Conservation (phyloP, 1,140 invertebrate species). For the Diabrotica virgifera region DNA sequence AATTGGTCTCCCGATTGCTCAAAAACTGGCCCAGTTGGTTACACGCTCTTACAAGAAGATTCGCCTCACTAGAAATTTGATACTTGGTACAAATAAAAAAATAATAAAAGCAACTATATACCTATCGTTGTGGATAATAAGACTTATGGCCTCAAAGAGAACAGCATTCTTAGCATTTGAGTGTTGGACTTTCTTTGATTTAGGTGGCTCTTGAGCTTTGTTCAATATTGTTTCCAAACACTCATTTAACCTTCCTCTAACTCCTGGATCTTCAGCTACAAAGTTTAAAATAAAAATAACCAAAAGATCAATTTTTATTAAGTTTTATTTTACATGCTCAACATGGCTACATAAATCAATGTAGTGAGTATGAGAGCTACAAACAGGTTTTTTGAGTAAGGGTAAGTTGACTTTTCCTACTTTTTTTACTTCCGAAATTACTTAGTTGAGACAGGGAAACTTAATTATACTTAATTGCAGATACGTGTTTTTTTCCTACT, state of each 20-base stretch:
- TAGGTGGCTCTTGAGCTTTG: conserved; percentile 98
- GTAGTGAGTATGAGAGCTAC: too few species aligned
- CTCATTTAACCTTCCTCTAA: conserved; percentile 92
- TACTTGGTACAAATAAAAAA: background rate
- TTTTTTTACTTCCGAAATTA: too few species aligned
- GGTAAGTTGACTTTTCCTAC: too few species aligned
- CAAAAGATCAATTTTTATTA: too few species aligned
- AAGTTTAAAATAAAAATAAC: conserved; percentile 14
- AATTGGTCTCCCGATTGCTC: conserved; percentile 97
- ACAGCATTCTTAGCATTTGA: conserved; percentile 99
- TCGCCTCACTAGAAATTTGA: conserved; percentile 75
- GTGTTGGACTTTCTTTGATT: conserved; percentile 99
- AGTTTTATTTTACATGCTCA: too few species aligned
- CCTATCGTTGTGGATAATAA: conserved; percentile 99
- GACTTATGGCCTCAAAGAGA: conserved; percentile 98
- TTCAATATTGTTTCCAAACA: conserved; percentile 99
- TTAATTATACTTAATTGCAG: too few species aligned
- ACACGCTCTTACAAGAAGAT: conserved; percentile 94
- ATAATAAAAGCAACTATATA: conserved; percentile 32
- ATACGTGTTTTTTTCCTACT: too few species aligned
- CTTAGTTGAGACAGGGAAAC: too few species aligned
- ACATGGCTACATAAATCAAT: too few species aligned
- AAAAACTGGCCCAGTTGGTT: conserved; percentile 99
- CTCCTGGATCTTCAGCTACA: conserved; percentile 85
- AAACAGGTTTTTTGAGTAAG: too few species aligned